Evolutionary conservation across 2,113 vertebrate species (phyloP), one percentile per base, ranked within the genome.

Genomic region (Mormoops blainvillei): DNA sequence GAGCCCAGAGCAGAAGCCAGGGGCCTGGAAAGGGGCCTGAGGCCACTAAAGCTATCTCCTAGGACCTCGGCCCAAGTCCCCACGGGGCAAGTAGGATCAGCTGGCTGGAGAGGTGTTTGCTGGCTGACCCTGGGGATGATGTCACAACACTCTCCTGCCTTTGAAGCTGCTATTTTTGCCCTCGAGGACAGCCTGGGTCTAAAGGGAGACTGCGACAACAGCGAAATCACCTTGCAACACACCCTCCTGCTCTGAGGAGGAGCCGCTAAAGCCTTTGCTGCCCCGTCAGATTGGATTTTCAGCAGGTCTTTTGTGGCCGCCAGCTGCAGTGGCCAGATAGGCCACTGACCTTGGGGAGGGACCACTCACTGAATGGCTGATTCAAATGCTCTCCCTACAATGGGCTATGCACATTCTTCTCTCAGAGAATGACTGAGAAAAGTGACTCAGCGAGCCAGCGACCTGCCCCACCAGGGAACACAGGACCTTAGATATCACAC

Each of bases 101-200:
- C 56, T 95, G 88, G 33, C 73, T 95, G 65, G 83, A 95, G 87
- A 38, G 5, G 33, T 31, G 50, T 90, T 97, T 81, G 82, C 65
- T 95, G 70, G 41, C 71, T 94, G 81, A 94, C 93, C 70, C 82
- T 70, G 41, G 65, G 56, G 87, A 93, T 97, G 93, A 97, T 96
- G 97, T 97, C 97, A 96, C 97, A 96, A 54, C 18, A 82, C 54
- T 89, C 90, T 94, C 58, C 19, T 52, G 85, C 77, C 90, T 95
- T 63, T 41, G 68, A 95, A 86, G 88, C 73, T 96, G 91, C 95
- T 97, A 95, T 95, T 98, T 96, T 97, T 96, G 95, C 96, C 91
- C 91, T 94, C 0, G 50, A 97, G 95, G 94, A 96, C 82, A 96
- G 94, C 38, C 93, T 95, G 68, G 77, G 82, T 88, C 94, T 94